These are phyloP conservation scores for Lepidiolamprologus cunningtoni DNA, from an alignment of 2,113 vertebrate genomes.

Conservation along the genomic window DNA sequence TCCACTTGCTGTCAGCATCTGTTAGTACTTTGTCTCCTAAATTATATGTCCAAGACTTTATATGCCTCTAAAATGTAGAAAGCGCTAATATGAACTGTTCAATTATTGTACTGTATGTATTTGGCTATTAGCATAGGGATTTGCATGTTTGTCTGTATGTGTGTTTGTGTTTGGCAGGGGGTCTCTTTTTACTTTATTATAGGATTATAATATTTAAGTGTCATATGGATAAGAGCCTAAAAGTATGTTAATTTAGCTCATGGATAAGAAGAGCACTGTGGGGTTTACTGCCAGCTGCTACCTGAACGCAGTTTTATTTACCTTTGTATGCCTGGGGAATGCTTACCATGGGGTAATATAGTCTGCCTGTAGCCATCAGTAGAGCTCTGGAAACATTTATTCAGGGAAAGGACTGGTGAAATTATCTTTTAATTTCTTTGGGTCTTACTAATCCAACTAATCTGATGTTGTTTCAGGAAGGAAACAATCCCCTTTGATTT, in stretches of 20 bases:
- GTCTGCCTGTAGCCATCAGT: background rate
- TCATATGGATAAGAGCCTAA: background rate
- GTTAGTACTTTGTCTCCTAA: background rate
- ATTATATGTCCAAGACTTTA: background rate
- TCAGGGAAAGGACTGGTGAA: background rate
- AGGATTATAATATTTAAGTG: background rate
- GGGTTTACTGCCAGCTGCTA: background rate
- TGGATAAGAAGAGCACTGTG: background rate
- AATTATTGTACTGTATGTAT: background rate
- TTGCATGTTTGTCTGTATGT: background rate
- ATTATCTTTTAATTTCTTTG: background rate
- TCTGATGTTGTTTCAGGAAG: constrained; percentile 9
- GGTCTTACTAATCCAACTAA: constrained; percentile 9
- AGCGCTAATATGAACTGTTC: background rate
- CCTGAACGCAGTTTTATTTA: background rate
- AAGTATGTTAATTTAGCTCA: background rate
- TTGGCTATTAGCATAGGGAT: background rate
- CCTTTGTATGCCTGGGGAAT: background rate
- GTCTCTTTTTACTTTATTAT: background rate
- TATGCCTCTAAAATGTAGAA: background rate
- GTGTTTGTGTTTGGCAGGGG: background rate
- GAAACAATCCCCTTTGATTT: background rate
- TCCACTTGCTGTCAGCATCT: constrained; percentile 8
- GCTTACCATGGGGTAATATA: background rate
- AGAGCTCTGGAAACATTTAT: constrained; percentile 29